Percentiles rank a stretch among this genome's conserved stretches.
These are phyloP conservation scores for Parotia lawesii DNA, from an alignment of 2,113 vertebrate species.

Conservation along the genomic window DNA sequence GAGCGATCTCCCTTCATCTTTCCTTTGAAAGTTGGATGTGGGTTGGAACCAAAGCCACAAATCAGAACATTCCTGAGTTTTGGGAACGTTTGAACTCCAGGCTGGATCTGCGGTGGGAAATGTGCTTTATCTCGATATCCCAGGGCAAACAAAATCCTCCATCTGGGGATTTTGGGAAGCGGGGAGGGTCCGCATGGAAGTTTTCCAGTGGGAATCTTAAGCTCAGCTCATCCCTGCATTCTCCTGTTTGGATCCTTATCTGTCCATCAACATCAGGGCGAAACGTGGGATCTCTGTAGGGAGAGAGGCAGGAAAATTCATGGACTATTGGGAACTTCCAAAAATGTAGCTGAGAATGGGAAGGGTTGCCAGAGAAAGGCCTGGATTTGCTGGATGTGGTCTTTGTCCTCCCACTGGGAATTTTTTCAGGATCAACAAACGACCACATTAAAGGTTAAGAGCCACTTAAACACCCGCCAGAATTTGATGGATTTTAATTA, in stretches of 20 bases:
- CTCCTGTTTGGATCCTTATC: background rate
- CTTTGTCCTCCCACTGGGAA: background rate
- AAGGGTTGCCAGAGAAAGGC: background rate
- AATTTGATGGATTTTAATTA: background rate
- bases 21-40: background rate
- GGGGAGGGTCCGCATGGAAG: background rate
- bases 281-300: background rate
- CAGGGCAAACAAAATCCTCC: background rate
- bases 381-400: background rate
- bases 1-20: background rate
- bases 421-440: background rate
- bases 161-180: background rate
- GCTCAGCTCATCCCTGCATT: background rate
- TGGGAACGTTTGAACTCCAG: background rate
- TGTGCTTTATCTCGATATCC: conserved; percentile 43
- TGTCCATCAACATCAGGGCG: background rate
- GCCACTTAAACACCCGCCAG: background rate
- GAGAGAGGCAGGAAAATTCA: background rate
- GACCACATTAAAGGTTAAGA: background rate
- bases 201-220: background rate
- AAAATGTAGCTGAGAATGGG: background rate
- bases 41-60: background rate
- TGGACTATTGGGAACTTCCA: background rate
- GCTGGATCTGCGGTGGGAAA: background rate
- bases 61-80: background rate